These are phyloP conservation scores for Sycophila sp. DNA, from an alignment of 1,140 invertebrate species.

Conservation along the genomic window DNA sequence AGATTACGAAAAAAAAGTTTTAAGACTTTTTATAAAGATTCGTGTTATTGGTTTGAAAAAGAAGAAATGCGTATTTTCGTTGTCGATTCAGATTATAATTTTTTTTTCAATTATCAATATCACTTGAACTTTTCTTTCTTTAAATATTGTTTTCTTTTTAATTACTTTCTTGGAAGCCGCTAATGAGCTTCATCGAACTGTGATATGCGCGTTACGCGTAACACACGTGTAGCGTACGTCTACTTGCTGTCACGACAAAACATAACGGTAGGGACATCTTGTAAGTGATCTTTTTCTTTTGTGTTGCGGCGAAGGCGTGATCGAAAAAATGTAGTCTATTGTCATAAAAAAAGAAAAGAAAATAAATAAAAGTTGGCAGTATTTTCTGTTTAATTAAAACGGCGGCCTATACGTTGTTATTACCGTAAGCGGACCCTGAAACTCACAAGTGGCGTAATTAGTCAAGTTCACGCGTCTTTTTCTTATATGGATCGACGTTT, in stretches of 20 bases:
- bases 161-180: conserved; percentile 31
- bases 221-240: conserved; percentile 1
- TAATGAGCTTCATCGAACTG: conserved; percentile 50
- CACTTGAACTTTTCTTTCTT: neutral
- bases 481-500: neutral
- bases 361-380: neutral
- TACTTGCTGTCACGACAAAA: conserved; percentile 18
- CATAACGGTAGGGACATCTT: conserved; percentile 6
- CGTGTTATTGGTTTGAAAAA: no score
- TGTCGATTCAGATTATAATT: no score
- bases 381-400: conserved; percentile 1
- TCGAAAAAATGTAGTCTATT: neutral
- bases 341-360: neutral
- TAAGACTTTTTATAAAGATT: no score
- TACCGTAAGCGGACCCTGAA: neutral
- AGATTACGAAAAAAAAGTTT: no score
- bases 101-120: neutral
- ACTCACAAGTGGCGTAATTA: neutral
- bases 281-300: conserved; percentile 11
- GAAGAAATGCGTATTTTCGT: no score
- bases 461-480: neutral
- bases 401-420: neutral
- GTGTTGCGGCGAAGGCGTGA: neutral
- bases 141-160: neutral
- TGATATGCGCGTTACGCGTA: conserved; percentile 52